phyloP scores from a whole-genome alignment of 1,140 invertebrate species.

The Scaptomyza graminum region DNA sequence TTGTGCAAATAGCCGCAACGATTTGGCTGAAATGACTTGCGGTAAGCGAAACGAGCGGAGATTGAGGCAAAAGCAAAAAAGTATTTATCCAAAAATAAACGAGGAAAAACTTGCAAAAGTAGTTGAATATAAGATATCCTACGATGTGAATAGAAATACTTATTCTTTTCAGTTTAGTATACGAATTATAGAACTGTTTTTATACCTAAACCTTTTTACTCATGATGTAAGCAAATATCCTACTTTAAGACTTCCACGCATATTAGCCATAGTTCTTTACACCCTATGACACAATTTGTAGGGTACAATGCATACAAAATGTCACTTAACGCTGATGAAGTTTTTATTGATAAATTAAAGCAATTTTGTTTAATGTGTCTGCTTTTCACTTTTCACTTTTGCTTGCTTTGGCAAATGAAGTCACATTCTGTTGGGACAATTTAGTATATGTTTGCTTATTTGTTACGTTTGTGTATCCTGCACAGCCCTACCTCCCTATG shows the following conservation, averaged over 20 bases:
- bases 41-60: neutral
- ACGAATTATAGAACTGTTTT: too few relatives aligned
- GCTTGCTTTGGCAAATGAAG: conserved; percentile 50
- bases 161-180: too few relatives aligned
- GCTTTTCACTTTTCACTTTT: conserved; percentile 1
- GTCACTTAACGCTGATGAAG: conserved; percentile 61
- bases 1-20: conserved; percentile 59
- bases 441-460: conserved; percentile 30
- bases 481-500: neutral
- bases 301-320: conserved; percentile 6
- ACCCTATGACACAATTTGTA: neutral
- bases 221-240: too few relatives aligned
- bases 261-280: neutral
- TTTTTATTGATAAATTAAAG: conserved; percentile 67
- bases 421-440: conserved; percentile 41
- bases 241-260: neutral
- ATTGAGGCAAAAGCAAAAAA: neutral
- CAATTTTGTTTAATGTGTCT: conserved; percentile 6
- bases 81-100: neutral
- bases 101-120: neutral
- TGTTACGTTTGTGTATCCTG: conserved; percentile 11
- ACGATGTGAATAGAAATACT: neutral
- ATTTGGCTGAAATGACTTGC: conserved; percentile 49
- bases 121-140: neutral
- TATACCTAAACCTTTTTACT: too few relatives aligned